Evolutionary conservation across 2,797 vertebrate genomes (phyloP).

Genomic region (Nannoperca australis): DNA sequence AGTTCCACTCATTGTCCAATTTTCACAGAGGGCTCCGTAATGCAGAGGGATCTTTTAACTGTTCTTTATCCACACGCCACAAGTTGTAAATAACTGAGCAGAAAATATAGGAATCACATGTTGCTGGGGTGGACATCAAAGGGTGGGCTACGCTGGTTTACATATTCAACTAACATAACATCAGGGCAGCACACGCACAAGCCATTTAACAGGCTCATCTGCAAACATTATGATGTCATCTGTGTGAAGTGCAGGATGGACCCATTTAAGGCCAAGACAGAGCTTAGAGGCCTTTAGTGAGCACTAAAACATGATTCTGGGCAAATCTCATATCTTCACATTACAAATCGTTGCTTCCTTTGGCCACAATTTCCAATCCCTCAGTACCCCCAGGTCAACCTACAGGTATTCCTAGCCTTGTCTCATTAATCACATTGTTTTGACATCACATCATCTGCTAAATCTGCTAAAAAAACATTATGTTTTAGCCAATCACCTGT

Average conservation of each 20-base stretch:
- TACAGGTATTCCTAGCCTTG: background rate
- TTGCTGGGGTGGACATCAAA: constrained; percentile 79
- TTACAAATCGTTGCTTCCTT: constrained; percentile 43
- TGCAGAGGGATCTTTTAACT: constrained; percentile 72
- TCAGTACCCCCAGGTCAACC: background rate
- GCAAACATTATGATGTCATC: constrained; percentile 81
- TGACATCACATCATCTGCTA: constrained; percentile 21
- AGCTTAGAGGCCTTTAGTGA: constrained; percentile 52
- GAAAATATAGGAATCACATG: constrained; percentile 83
- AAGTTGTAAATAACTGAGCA: constrained; percentile 81
- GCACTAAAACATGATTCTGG: constrained; percentile 44
- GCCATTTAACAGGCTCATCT: constrained; percentile 78
- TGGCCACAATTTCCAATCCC: constrained; percentile 18
- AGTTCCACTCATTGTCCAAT: constrained; percentile 76
- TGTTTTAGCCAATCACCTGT: background rate
- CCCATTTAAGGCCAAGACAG: constrained; percentile 68
- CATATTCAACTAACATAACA: constrained; percentile 77
- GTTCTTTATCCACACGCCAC: constrained; percentile 77
- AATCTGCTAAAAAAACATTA: background rate
- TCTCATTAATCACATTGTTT: constrained; percentile 14
- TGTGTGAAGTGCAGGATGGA: constrained; percentile 70
- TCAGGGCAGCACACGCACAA: constrained; percentile 74
- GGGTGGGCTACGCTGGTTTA: constrained; percentile 68
- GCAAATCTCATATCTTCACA: constrained; percentile 43
- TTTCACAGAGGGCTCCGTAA: constrained; percentile 73